These are phyloP conservation scores for Drosophila conformis DNA, from an alignment of 2,888 invertebrate species.

Conservation along the genomic window DNA sequence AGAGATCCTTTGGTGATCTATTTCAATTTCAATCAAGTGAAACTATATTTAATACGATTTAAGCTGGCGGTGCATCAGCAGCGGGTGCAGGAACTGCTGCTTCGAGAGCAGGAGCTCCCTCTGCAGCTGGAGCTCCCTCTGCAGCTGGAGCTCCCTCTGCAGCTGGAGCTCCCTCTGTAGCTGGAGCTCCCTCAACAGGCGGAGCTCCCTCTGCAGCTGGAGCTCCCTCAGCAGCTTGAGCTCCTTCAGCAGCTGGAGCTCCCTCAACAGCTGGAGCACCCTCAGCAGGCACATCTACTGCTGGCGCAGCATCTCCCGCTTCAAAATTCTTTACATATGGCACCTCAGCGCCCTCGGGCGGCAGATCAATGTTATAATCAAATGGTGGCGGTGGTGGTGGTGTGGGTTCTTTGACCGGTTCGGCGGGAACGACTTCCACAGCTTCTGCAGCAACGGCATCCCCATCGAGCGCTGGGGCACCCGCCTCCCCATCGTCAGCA, in stretches of 20 bases:
- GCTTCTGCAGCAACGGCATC: slow-evolving; percentile 39
- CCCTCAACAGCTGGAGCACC: slow-evolving; percentile 47
- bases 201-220: slow-evolving; percentile 59
- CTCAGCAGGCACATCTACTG: slow-evolving; percentile 46
- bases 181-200: slow-evolving; percentile 19
- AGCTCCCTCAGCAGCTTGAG: slow-evolving; percentile 14
- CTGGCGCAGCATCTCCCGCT: slow-evolving; percentile 60
- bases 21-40: slow-evolving; percentile 30
- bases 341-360: slow-evolving; percentile 85
- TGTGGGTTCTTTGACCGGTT: slow-evolving; percentile 80
- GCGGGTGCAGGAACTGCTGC: slow-evolving; percentile 41
- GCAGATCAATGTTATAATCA: slow-evolving; percentile 84
- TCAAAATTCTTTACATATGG: slow-evolving; percentile 85
- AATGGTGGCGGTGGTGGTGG: slow-evolving; percentile 85
- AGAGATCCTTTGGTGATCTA: slow-evolving; percentile 52
- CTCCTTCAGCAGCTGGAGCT: slow-evolving; percentile 28
- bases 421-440: slow-evolving; percentile 43
- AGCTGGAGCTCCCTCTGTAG: slow-evolving; percentile 34
- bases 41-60: slow-evolving; percentile 31
- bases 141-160: slow-evolving; percentile 36
- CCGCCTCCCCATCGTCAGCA: slow-evolving; percentile 68
- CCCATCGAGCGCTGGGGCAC: slow-evolving; percentile 54
- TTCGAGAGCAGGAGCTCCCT: background rate
- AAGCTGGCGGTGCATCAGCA: slow-evolving; percentile 46
- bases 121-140: too few species aligned